Evolutionary conservation across 2,113 vertebrate species (phyloP).

Genomic region (Mionectes macconnelli): DNA sequence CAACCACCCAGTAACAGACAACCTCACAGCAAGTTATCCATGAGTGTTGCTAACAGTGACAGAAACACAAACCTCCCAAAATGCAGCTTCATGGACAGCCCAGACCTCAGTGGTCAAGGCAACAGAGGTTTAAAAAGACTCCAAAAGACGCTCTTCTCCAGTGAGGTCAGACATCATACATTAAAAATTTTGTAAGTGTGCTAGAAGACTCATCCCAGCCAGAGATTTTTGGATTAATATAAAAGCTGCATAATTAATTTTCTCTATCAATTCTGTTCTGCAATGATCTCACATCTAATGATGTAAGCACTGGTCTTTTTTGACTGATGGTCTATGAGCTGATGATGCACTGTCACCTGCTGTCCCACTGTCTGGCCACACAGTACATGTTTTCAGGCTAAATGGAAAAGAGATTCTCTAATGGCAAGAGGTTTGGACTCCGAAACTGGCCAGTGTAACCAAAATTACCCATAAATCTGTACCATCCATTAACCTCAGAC

Average conservation of each 20-base stretch:
- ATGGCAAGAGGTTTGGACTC: not conserved
- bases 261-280: conserved; percentile 6
- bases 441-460: not conserved
- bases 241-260: conserved; percentile 25
- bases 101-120: not conserved
- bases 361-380: not conserved
- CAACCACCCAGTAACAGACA: not conserved
- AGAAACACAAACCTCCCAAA: not conserved
- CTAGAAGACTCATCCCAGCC: not conserved
- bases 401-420: not conserved
- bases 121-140: not conserved
- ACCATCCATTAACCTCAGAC: not conserved
- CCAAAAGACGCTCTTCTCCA: not conserved
- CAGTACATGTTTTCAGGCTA: not conserved
- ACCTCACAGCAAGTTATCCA: not conserved
- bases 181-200: not conserved
- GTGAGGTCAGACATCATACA: not conserved
- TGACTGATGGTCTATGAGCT: not conserved
- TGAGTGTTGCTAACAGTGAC: not conserved
- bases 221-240: not conserved
- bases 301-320: not conserved
- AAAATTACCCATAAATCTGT: not conserved
- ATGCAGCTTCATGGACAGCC: not conserved
- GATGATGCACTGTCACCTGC: not conserved
- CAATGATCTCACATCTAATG: conserved; percentile 6